Evolutionary conservation across 1,140 invertebrate genomes (phyloP).

Genomic region (Pachypsylla venusta): DNA sequence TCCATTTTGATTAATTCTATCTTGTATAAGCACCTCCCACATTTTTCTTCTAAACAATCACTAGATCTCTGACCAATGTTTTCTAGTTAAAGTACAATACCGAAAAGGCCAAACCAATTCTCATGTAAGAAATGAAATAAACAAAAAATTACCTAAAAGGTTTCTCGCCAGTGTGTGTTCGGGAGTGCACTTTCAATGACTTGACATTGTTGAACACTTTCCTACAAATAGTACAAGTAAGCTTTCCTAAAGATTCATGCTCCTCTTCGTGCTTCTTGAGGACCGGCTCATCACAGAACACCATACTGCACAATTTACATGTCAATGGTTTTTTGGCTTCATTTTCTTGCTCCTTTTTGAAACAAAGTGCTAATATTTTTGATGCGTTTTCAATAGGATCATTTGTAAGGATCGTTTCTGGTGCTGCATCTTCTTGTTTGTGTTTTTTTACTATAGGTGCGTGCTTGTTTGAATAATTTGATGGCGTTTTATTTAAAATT

Average conservation of each 20-base stretch:
- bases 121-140: no score
- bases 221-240: background rate
- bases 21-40: no score
- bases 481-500: background rate
- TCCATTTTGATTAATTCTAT: no score
- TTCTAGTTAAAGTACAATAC: no score
- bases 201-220: conserved; percentile 6
- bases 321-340: background rate
- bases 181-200: background rate
- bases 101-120: no score
- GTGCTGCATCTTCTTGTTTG: background rate
- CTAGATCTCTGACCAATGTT: no score
- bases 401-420: background rate
- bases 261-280: conserved; percentile 1
- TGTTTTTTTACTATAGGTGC: background rate
- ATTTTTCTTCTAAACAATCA: no score
- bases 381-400: conserved; percentile 5
- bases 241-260: background rate
- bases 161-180: conserved; percentile 7
- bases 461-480: background rate
- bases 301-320: background rate
- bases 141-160: conserved; percentile 4
- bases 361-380: background rate
- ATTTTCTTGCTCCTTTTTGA: background rate
- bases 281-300: background rate